These are phyloP conservation scores for Gyrodactylus bullatarudis DNA, from an alignment of 1,140 invertebrate genomes.

Conservation along the genomic window DNA sequence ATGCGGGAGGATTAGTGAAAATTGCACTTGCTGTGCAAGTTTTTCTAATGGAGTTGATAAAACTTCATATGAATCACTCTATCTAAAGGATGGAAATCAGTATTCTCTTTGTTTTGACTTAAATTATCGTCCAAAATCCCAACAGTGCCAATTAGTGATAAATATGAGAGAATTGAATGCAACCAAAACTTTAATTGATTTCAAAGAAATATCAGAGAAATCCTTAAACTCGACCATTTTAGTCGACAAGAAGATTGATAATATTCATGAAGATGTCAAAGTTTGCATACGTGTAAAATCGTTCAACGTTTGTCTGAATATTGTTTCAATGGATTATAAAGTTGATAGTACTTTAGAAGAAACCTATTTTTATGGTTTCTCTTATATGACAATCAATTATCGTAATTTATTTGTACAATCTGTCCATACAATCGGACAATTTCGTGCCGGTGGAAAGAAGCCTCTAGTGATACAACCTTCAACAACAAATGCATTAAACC, in stretches of 20 bases:
- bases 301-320: background rate
- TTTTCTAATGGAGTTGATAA: background rate
- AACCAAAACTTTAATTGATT: background rate
- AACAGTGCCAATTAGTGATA: background rate
- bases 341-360: background rate
- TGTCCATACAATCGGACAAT: background rate
- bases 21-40: background rate
- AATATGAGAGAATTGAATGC: background rate
- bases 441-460: background rate
- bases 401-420: background rate
- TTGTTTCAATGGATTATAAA: background rate
- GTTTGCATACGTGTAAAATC: background rate
- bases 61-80: no score
- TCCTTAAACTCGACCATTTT: background rate
- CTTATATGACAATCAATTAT: background rate
- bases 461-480: background rate
- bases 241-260: background rate
- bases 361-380: background rate
- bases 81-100: no score
- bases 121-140: background rate
- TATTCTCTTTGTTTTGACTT: background rate
- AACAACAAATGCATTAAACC: no score
- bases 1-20: background rate
- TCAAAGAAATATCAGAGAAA: background rate
- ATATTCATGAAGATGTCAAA: background rate